Evolutionary conservation across 2,888 invertebrate genomes (phyloP), one percentile per base, ranked within the genome.

Genomic region (Lepidocyrtoides sp.): DNA sequence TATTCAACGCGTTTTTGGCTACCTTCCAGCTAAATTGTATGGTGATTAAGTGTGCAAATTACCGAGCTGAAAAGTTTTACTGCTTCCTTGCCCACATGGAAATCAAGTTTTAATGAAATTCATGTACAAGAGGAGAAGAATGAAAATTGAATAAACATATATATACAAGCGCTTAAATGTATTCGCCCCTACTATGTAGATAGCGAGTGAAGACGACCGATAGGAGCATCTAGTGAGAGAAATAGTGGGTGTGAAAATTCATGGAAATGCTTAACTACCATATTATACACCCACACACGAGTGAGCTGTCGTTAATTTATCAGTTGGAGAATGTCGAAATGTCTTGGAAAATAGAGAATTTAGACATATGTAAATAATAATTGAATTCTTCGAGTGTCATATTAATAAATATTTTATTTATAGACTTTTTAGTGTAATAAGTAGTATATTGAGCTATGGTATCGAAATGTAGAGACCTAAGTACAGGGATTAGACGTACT

Each of bases 1-100:
- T 93, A 10, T 87, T 94, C 20, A 83, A 91, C 5, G 93, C 92
- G 1, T 93, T 94, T 69, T 75, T 94, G 2, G 94, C 92, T 51
- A 66, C 63, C 63, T 81, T 66, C 88, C 88, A 88, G 88, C 88
- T 14, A 81, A 88, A 81, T 88, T 82, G 81, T 88, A 81, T 63
- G 88, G 81, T 88, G 88, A 88, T 88, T 88, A 88, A 88, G 88
- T 88, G 88, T 88, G 88, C 81, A 88, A 88, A 88, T 88, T 88
- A 88, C 81, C 81, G 48, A 88, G 66, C 63, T 88, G 88, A 88
- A 88, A 69, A 88, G 66, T 82, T 66, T 87, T 88, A 54, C 51
- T 81, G 41, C 20, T 88, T 26, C 12, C 10, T 26, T 36, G 69
- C 66, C 44, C 81, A 57, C 54, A 72, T 57, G 51, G 51, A 85